Percentiles rank a stretch among this genome's conserved stretches.
These are phyloP conservation scores for Euzophera pinguis DNA, from an alignment of 2,888 invertebrate species.

Conservation along the genomic window DNA sequence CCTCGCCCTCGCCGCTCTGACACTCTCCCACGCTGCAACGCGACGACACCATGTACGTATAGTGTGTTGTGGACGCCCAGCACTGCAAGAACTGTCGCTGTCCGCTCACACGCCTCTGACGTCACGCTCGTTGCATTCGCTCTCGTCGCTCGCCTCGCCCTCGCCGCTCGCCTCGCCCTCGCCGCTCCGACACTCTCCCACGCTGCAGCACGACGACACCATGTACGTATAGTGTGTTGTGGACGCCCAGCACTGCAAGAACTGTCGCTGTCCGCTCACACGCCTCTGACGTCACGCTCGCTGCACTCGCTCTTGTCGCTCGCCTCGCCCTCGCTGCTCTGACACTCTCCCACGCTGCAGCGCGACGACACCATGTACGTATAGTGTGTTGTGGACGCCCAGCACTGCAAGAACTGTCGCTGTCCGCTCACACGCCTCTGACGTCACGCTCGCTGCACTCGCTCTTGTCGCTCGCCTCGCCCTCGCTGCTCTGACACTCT, in stretches of 20 bases:
- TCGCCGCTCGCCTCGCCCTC: constrained; percentile 45
- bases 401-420: too few species aligned
- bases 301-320: constrained; percentile 71
- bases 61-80: not conserved
- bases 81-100: constrained; percentile 66
- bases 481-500: constrained; percentile 41
- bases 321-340: constrained; percentile 48
- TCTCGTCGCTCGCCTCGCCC: constrained; percentile 60
- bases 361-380: constrained; percentile 64
- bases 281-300: constrained; percentile 70
- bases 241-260: too few species aligned
- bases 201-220: constrained; percentile 64
- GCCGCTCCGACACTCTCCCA: too few species aligned
- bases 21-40: constrained; percentile 61
- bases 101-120: constrained; percentile 68
- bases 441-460: too few species aligned
- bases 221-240: constrained; percentile 38
- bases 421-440: too few species aligned
- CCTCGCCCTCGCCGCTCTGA: constrained; percentile 42
- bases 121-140: constrained; percentile 71
- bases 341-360: too few species aligned
- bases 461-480: constrained; percentile 63
- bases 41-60: constrained; percentile 59
- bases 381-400: constrained; percentile 47
- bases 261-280: constrained; percentile 63